Evolutionary conservation across 2,113 vertebrate genomes (phyloP).

Genomic region (Leptosomus discolor): DNA sequence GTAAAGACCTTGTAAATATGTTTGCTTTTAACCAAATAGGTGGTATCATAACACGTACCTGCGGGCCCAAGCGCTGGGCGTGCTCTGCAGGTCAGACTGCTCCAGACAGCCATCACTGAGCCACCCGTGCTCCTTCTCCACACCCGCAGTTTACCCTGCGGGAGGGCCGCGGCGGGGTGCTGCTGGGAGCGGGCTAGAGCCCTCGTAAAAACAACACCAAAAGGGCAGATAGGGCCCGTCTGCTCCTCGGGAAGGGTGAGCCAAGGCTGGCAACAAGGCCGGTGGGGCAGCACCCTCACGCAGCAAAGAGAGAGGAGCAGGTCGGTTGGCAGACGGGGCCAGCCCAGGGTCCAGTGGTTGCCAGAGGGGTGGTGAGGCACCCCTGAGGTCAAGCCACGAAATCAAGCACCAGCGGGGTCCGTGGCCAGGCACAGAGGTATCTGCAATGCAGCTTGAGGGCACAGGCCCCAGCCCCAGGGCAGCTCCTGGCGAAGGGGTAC

Average conservation of each 20-base stretch:
- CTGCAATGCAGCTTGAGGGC: not conserved
- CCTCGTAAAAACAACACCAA: fast-evolving
- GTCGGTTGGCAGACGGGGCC: fast-evolving
- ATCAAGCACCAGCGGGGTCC: not conserved
- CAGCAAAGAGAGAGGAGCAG: fast-evolving
- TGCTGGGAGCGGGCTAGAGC: no score
- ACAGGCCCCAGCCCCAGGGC: fast-evolving
- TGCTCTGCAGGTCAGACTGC: fast-evolving
- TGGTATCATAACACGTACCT: fast-evolving
- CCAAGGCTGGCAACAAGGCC: not conserved
- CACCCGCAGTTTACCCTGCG: fast-evolving
- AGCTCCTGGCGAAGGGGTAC: fast-evolving
- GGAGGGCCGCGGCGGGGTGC: fast-evolving
- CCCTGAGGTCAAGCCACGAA: not conserved
- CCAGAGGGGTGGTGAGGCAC: not conserved
- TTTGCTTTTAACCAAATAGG: not conserved
- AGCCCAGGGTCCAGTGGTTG: not conserved
- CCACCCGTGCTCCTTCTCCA: not conserved
- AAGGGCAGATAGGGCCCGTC: not conserved
- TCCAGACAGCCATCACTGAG: not conserved
- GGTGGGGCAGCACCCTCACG: no score
- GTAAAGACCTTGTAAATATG: not conserved
- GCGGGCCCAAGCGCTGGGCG: not conserved
- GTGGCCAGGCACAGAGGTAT: fast-evolving
- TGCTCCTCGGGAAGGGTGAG: not conserved